Evolutionary conservation across 2,888 invertebrate genomes (phyloP).

Genomic region (Leucozona laternaria): DNA sequence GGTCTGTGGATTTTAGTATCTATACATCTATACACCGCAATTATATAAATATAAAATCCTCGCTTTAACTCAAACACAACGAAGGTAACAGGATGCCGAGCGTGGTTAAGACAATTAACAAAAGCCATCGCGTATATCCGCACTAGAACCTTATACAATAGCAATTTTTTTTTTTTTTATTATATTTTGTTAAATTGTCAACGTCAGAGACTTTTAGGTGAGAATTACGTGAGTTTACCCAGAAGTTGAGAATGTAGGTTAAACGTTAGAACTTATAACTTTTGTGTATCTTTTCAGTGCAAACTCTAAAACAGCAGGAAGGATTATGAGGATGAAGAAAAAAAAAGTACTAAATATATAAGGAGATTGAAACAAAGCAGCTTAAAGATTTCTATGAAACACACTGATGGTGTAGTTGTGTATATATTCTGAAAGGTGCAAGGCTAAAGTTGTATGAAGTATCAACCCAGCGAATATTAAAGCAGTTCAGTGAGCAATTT

Average conservation of each 20-base stretch:
- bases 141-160: conserved; percentile 23
- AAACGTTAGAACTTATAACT: conserved; percentile 42
- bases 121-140: conserved; percentile 34
- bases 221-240: conserved; percentile 30
- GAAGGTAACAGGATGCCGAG: conserved; percentile 11
- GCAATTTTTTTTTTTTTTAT: conserved; percentile 1
- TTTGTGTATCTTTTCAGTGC: conserved; percentile 45
- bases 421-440: background rate
- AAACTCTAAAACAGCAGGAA: conserved; percentile 19
- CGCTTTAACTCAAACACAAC: conserved; percentile 21
- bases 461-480: background rate
- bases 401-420: background rate
- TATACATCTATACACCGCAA: background rate
- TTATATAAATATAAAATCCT: conserved; percentile 29
- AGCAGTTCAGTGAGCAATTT: background rate
- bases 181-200: conserved; percentile 35
- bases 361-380: conserved; percentile 16
- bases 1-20: conserved; percentile 14
- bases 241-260: conserved; percentile 58
- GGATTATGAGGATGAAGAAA: background rate
- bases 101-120: conserved; percentile 43
- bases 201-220: conserved; percentile 24
- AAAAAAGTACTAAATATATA: background rate
- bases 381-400: conserved; percentile 5
- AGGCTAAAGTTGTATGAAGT: background rate